Evolutionary conservation across 2,888 invertebrate genomes (phyloP), one percentile per base, ranked within the genome.

Genomic region (Pristionchus maxplancki): DNA sequence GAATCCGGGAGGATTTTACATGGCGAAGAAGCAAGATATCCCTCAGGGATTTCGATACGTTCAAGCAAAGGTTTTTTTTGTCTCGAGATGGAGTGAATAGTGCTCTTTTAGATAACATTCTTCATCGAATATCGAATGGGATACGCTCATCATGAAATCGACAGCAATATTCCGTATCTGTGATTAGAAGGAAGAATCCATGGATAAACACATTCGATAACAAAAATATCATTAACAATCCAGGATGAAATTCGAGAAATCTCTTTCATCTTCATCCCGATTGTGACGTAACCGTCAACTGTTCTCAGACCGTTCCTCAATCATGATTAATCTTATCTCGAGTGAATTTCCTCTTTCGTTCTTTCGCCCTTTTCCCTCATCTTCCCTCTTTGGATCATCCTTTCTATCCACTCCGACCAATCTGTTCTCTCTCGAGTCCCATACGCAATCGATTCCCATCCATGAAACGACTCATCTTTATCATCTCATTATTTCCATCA

Each of bases 331-430:
- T 74, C 37, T 20, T 71, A 20, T 78, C 40, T 48, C 44, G 5
- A 9, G 44, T 48, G 17, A 20, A 83, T 34, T 34, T 50, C 37
- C 82, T 58, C 82, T 53, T 34, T 34, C 74, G 24, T 48, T 91
- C 89, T 44, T 89, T 91, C 74, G 91, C 48, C 78, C 64, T n/a
- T 50, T 37, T 83, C 34, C 31, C 28, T 62, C 81, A n/a, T 71
- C 40, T 40, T 34, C 20, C 34, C 34, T 28, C 28, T 13, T 64
- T 58, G 31, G 31, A 28, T 62, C 67, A 50, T 67, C 37, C 37
- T 28, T 44, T 31, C 15, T 87, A 48, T 87, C 82, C 53, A 34
- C 40, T 53, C 71, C 82, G 37, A 53, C 67, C 81, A 62, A 62
- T 82, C 71, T 71, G 67, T 67, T 50, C 20, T 40, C 64, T 78